Percentiles rank a stretch among this genome's conserved stretches.
These are phyloP conservation scores for Platyura marginata DNA, from an alignment of 1,140 invertebrate species.

Conservation along the genomic window DNA sequence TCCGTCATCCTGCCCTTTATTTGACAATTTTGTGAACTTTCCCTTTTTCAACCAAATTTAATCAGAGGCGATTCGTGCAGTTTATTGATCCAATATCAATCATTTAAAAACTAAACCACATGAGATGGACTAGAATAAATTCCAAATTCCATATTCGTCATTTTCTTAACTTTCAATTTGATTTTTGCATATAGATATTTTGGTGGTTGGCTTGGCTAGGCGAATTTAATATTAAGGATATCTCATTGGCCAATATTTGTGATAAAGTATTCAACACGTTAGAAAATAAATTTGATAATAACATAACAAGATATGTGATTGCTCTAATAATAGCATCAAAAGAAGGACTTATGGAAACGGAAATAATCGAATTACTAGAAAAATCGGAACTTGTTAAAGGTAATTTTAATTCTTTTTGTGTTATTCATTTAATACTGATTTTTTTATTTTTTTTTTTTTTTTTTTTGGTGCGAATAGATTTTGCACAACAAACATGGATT, in stretches of 20 bases:
- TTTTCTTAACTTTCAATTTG: not conserved
- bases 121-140: too few relatives aligned
- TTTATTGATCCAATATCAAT: too few relatives aligned
- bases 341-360: slow-evolving; percentile 19
- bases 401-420: too few relatives aligned
- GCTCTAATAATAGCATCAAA: slow-evolving; percentile 17
- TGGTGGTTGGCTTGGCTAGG: slow-evolving; percentile 25
- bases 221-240: slow-evolving; percentile 11
- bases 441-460: not conserved
- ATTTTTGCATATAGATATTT: slow-evolving; percentile 4
- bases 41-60: too few relatives aligned
- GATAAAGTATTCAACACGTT: slow-evolving; percentile 11
- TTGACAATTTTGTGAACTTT: too few relatives aligned
- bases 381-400: slow-evolving; percentile 12
- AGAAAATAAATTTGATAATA: slow-evolving; percentile 15
- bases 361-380: slow-evolving; percentile 20
- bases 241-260: not conserved
- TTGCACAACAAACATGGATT: slow-evolving; percentile 11
- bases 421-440: too few relatives aligned
- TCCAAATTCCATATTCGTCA: not conserved
- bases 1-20: too few relatives aligned
- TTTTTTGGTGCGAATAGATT: not conserved
- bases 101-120: too few relatives aligned
- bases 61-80: too few relatives aligned
- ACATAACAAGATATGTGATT: slow-evolving; percentile 18